Evolutionary conservation across 2,113 vertebrate genomes (phyloP).

Genomic region (Puma concolor): DNA sequence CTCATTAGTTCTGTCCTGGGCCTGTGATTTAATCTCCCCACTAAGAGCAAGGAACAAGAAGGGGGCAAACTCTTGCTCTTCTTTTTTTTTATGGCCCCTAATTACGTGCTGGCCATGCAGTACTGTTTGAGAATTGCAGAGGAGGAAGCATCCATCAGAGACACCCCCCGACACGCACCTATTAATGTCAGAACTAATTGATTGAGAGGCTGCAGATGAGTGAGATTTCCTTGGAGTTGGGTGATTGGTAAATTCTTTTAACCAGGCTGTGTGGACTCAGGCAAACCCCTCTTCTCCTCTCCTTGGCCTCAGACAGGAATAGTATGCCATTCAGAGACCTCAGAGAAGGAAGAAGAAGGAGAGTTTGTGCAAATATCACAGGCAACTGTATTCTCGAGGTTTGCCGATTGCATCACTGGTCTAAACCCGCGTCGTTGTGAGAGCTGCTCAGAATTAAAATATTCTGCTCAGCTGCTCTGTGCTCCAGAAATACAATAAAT

Average conservation of each 20-base stretch:
- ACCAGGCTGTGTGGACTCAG: not conserved
- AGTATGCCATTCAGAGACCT: not conserved
- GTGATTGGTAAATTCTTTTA: not conserved
- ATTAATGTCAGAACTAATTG: not conserved
- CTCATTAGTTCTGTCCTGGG: not conserved
- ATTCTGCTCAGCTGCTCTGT: slow-evolving; percentile 67
- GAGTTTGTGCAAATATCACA: not conserved
- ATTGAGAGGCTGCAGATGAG: not conserved
- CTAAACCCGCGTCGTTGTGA: slow-evolving; percentile 19
- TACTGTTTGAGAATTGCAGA: not conserved
- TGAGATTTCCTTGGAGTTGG: not conserved
- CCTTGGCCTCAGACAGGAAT: not conserved
- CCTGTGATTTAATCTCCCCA: not conserved
- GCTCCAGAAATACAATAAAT: slow-evolving; percentile 64
- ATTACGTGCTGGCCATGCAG: accelerated
- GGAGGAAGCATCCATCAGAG: not conserved
- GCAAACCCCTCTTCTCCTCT: not conserved
- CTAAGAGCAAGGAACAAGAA: not conserved
- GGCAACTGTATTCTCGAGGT: not conserved
- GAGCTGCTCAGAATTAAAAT: slow-evolving; percentile 60
- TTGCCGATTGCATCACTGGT: not conserved
- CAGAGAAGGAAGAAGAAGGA: not conserved
- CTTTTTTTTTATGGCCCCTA: not conserved
- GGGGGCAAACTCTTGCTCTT: not conserved
- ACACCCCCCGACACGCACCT: not conserved